phyloP scores from a whole-genome alignment of 2,797 vertebrate genomes.

The Malurus leucopterus region DNA sequence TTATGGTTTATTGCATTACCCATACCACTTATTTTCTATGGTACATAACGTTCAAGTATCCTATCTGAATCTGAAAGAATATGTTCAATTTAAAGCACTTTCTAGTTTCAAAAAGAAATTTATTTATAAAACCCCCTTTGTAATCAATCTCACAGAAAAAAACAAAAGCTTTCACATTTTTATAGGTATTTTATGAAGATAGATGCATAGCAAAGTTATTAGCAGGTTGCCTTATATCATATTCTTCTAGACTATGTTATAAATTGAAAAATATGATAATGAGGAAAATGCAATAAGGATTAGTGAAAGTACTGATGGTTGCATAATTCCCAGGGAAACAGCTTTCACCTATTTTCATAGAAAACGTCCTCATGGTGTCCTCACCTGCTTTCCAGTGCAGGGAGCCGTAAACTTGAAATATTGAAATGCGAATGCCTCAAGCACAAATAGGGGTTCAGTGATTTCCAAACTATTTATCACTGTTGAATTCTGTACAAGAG shows the following conservation, averaged over 20 bases:
- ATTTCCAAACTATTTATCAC: conserved; percentile 57
- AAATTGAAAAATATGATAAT: conserved; percentile 46
- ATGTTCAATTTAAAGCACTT: background rate
- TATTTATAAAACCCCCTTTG: background rate
- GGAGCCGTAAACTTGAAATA: conserved; percentile 26
- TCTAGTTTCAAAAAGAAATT: background rate
- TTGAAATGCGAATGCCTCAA: conserved; percentile 43
- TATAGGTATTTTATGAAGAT: background rate
- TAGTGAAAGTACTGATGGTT: conserved; percentile 11
- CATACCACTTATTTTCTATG: background rate
- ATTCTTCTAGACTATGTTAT: background rate
- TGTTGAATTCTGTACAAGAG: conserved; percentile 16
- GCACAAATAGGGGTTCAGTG: conserved; percentile 9
- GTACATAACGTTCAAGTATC: background rate
- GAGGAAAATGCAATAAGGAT: conserved; percentile 13
- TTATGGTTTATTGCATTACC: background rate
- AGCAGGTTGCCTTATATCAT: conserved; percentile 1
- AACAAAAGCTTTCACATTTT: background rate
- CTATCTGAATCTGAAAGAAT: background rate
- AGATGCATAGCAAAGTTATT: background rate
- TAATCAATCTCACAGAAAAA: background rate
- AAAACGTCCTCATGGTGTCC: background rate
- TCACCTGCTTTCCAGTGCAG: background rate
- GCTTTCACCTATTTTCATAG: background rate
- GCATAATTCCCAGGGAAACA: conserved; percentile 7